Conservation (phyloP, 2,888 invertebrate genomes). For the Netelia fuscicornis region DNA sequence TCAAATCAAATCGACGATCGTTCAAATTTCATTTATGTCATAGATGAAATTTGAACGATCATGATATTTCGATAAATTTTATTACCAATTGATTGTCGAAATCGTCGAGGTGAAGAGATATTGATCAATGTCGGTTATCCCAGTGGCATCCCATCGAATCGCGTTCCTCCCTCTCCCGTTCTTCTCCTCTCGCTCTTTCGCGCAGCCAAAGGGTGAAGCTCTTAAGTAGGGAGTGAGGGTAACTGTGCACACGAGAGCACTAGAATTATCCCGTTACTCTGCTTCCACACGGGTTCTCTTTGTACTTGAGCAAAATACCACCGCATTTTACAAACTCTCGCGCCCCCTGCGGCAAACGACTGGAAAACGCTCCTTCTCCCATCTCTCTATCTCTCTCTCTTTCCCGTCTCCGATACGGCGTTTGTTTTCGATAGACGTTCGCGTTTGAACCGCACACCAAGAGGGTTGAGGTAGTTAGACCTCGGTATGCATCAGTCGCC, state of each 20-base stretch:
- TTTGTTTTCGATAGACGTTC: conserved; percentile 50
- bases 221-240: background rate
- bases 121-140: background rate
- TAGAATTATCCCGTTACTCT: conserved; percentile 31
- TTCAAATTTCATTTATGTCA: no score
- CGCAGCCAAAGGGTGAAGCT: background rate
- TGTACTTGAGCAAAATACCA: conserved; percentile 27
- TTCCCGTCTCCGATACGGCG: background rate
- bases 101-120: conserved; percentile 5
- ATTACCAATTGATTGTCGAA: background rate
- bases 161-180: background rate
- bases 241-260: conserved; percentile 12
- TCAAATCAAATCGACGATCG: conserved; percentile 3
- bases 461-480: conserved; percentile 44
- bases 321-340: background rate
- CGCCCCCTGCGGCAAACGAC: background rate
- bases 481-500: conserved; percentile 7
- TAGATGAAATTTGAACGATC: no score
- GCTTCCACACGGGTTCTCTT: conserved; percentile 31
- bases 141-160: background rate
- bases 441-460: background rate
- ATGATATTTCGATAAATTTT: no score
- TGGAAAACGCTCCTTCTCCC: background rate
- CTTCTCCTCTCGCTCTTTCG: background rate
- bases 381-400: background rate